A percentile compares a stretch with the other conserved stretches of the same genome.
These are phyloP conservation scores for Parazoanthus atlanticus DNA, from an alignment of 92 coral and sea anemone species.

Conservation along the genomic window DNA sequence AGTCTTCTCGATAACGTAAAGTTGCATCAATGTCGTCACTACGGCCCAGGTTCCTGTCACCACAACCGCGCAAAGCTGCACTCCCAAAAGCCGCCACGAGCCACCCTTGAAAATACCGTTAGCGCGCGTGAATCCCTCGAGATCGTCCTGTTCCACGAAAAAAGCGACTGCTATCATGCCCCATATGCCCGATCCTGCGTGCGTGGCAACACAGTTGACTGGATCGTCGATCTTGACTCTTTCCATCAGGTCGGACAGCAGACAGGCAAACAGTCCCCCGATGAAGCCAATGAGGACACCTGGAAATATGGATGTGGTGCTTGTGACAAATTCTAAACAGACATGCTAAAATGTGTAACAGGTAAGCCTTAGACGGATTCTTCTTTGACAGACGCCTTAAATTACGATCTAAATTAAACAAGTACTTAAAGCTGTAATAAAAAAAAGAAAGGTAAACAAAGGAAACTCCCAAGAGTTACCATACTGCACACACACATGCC, in stretches of 20 bases:
- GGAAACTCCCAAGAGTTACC: no score
- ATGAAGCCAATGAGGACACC: constrained; percentile 74
- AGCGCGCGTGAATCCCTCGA: constrained; percentile 60
- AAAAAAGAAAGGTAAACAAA: no score
- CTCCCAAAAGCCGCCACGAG: constrained; percentile 68
- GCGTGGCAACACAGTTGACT: constrained; percentile 75
- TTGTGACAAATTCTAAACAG: no score
- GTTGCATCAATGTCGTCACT: constrained; percentile 57
- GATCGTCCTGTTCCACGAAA: constrained; percentile 69
- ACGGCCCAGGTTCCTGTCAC: constrained; percentile 70
- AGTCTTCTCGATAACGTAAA: constrained; percentile 58
- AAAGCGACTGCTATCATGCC: constrained; percentile 83
- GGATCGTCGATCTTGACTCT: constrained; percentile 87
- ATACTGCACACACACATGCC: no score
- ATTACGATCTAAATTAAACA: no score
- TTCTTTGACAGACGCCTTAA: no score
- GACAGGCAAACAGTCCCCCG: constrained; percentile 76
- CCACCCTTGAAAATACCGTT: constrained; percentile 78
- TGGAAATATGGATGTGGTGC: not conserved
- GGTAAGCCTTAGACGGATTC: no score
- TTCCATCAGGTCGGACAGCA: constrained; percentile 59
- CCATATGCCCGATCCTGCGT: constrained; percentile 81
- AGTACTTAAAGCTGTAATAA: no score
- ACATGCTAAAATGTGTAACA: no score
- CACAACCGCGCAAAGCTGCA: constrained; percentile 70